Evolutionary conservation across 2,888 invertebrate species (phyloP).

Genomic region (Steinernema carpocapsae): DNA sequence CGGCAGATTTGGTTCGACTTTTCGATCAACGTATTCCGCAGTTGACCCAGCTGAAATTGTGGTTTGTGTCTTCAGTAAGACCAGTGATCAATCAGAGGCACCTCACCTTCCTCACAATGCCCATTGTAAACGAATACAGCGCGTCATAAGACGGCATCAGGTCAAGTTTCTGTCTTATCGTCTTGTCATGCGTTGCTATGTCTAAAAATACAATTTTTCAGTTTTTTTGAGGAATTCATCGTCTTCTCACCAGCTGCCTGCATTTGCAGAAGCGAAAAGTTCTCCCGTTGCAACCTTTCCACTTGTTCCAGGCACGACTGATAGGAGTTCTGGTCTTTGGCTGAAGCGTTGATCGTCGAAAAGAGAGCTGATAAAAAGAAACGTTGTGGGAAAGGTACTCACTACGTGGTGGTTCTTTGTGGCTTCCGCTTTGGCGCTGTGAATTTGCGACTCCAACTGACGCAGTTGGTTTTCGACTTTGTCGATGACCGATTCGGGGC

Average conservation of each 20-base stretch:
- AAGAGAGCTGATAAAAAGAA: constrained; percentile 37
- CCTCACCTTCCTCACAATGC: constrained; percentile 61
- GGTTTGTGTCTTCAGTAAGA: too few species aligned
- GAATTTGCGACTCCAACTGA: constrained; percentile 55
- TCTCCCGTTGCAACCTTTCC: constrained; percentile 65
- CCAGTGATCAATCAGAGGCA: constrained; percentile 40
- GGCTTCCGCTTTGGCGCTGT: constrained; percentile 53
- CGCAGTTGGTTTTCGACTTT: constrained; percentile 56
- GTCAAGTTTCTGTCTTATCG: constrained; percentile 54
- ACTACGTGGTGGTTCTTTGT: constrained; percentile 57
- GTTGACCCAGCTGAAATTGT: constrained; percentile 50
- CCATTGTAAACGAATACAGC: constrained; percentile 65
- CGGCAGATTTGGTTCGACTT: constrained; percentile 50
- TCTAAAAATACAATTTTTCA: constrained; percentile 43
- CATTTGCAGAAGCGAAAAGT: constrained; percentile 56
- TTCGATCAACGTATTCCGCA: constrained; percentile 55
- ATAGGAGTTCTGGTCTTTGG: constrained; percentile 56
- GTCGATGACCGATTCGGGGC: constrained; percentile 39
- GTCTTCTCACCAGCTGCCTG: constrained; percentile 37
- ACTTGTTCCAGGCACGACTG: constrained; percentile 64
- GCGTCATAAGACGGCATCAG: constrained; percentile 66
- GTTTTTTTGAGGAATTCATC: not conserved
- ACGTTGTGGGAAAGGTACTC: not conserved
- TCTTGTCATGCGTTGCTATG: constrained; percentile 42
- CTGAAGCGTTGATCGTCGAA: constrained; percentile 52